Conservation (phyloP, 2,888 invertebrate genomes). For the Calameuta idolon region DNA sequence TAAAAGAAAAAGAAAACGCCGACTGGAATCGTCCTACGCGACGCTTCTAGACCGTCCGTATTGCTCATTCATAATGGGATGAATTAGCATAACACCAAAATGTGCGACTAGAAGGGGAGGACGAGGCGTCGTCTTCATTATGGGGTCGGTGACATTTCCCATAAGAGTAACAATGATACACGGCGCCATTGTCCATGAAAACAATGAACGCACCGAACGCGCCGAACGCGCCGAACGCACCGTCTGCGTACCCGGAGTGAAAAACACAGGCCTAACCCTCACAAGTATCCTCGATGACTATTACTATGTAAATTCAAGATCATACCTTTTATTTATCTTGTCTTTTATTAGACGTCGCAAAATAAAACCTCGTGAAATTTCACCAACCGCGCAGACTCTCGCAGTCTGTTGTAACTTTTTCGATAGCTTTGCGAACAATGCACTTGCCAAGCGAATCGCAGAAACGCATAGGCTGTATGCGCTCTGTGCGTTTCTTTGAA, state of each 20-base stretch:
- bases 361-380: neutral
- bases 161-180: constrained; percentile 51
- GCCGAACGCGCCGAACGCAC: too few relatives aligned
- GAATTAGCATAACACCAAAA: constrained; percentile 23
- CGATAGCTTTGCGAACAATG: neutral
- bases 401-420: neutral
- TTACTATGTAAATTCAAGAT: neutral
- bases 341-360: neutral
- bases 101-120: constrained; percentile 1
- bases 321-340: neutral
- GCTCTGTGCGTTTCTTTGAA: neutral
- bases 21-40: neutral
- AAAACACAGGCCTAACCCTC: neutral
- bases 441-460: neutral
- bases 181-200: constrained; percentile 46
- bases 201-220: constrained; percentile 43
- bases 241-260: constrained; percentile 11
- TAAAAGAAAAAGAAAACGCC: neutral
- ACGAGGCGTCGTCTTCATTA: constrained; percentile 33
- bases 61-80: constrained; percentile 7
- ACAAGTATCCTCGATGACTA: neutral
- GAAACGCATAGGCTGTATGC: too few relatives aligned
- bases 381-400: neutral
- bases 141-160: constrained; percentile 9
- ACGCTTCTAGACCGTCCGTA: neutral